Percentiles rank a stretch among this genome's conserved stretches.
These are phyloP conservation scores for Acrossocheilus fasciatus DNA, from an alignment of 2,797 vertebrate species.

Conservation along the genomic window DNA sequence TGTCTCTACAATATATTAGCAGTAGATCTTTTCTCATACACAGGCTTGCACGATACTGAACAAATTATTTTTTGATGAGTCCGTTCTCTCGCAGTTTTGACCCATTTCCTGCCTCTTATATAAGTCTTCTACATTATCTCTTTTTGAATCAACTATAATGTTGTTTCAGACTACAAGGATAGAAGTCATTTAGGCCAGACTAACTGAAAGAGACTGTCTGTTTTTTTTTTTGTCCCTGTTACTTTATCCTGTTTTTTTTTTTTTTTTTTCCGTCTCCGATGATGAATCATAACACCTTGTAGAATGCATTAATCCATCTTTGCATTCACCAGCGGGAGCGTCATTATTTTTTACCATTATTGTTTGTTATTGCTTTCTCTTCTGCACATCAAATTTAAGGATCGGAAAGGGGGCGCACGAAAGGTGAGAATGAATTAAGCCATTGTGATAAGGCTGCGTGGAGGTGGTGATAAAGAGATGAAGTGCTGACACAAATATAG, in stretches of 20 bases:
- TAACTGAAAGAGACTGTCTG: slow-evolving; percentile 14
- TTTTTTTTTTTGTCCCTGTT: slow-evolving; percentile 15
- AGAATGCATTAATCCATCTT: slow-evolving; percentile 49
- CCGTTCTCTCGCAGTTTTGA: slow-evolving; percentile 12
- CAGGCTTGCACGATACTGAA: slow-evolving; percentile 24
- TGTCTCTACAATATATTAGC: background rate
- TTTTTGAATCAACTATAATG: slow-evolving; percentile 42
- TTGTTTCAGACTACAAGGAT: slow-evolving; percentile 24
- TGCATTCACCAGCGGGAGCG: slow-evolving; percentile 41
- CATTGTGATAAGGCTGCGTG: background rate
- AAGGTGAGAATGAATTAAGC: slow-evolving; percentile 5
- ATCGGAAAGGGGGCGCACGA: background rate
- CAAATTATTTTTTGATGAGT: slow-evolving; percentile 26
- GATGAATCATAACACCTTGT: slow-evolving; percentile 51
- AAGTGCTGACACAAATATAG: background rate
- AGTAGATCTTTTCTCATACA: slow-evolving; percentile 11
- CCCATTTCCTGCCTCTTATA: slow-evolving; percentile 44
- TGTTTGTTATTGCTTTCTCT: slow-evolving; percentile 40
- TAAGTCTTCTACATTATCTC: slow-evolving; percentile 40
- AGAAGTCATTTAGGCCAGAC: slow-evolving; percentile 40
- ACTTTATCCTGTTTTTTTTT: background rate
- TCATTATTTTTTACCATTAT: slow-evolving; percentile 47
- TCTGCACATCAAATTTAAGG: slow-evolving; percentile 41
- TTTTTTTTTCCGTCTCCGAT: slow-evolving; percentile 14
- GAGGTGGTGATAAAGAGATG: background rate